Base-by-base conservation (phyloP, 2,888 invertebrate genomes). In the Drosophila cracens region DNA sequence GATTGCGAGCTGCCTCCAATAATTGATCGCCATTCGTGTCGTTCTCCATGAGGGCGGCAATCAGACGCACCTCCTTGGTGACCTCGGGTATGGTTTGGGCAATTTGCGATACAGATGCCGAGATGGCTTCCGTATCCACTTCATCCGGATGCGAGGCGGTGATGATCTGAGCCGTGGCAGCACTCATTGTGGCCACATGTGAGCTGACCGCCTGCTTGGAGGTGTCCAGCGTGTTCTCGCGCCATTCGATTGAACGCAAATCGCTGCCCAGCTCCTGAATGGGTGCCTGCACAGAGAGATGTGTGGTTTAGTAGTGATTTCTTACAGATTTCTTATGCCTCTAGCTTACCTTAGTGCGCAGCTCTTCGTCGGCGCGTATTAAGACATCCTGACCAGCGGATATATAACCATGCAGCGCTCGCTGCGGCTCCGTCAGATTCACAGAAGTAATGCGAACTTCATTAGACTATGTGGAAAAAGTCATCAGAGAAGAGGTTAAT, bases 181-280 rank as follows among this genome's bases (percentile, higher is more conserved):
- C 99, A 94, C 98, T 99, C 99, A 99, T 99, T 69, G 99, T 99
- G 7, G 99, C 99, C 87, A 99, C 97, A 93, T 99, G 98, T 61
- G 98, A 98, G 79, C 98, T 98, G 66, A 99, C 98, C 83, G 97
- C 98, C 94, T 99, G 99, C 93, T 98, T 98, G 93, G 97, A 97
- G 64, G 98, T 97, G 93, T 99, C 99, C 93, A 99, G 94, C 2
- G 97, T 97, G 75, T 97, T 97, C 92, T 98, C 98, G 93, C 97
- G 97, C 98, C 99, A 99, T 94, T 97, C 97, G 85, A 97, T 95
- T 0, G 98, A 97, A 1, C 97, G 96, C 46, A 97, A 95, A 93
- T 98, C 98, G 33, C 95, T 96, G 29, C 98, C 98, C 68, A 98
- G 93, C 78, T 96, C 96, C 27, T 97, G 97, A 94, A 69, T 95